These are phyloP conservation scores for Megaptera novaeangliae DNA, from an alignment of 2,113 vertebrate genomes.

Conservation along the genomic window DNA sequence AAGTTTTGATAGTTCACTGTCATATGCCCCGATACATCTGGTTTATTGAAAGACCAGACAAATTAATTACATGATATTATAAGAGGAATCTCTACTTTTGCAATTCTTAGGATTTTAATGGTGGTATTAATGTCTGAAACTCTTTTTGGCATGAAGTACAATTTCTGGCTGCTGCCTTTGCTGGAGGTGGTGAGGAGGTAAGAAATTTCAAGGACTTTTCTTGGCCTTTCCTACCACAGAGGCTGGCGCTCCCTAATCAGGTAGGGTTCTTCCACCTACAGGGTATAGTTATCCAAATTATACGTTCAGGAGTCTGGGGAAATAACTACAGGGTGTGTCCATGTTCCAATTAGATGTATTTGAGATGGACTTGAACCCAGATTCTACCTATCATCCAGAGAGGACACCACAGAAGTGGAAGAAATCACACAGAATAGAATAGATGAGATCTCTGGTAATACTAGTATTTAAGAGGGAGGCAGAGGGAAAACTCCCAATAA, in stretches of 20 bases:
- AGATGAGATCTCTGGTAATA: background rate
- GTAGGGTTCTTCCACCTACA: background rate
- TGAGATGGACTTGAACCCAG: background rate
- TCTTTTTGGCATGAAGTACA: background rate
- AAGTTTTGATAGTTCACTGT: background rate
- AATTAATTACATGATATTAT: background rate
- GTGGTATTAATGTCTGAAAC: background rate
- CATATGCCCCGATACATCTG: background rate
- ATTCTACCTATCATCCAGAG: background rate
- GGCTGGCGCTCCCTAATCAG: background rate
- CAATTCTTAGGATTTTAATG: background rate
- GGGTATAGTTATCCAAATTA: background rate
- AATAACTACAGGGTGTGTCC: background rate
- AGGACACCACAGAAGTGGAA: background rate
- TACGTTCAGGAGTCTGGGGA: background rate
- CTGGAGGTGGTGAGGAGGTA: background rate
- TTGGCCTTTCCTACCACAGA: background rate
- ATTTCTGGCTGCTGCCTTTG: background rate
- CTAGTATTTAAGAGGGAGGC: background rate
- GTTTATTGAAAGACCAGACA: background rate
- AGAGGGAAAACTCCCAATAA: background rate
- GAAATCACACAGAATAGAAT: background rate
- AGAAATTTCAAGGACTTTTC: background rate
- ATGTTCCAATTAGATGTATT: background rate
- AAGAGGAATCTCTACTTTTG: background rate